These are phyloP conservation scores for Diadegma fenestrale DNA, from an alignment of 2,888 invertebrate genomes.

Conservation along the genomic window DNA sequence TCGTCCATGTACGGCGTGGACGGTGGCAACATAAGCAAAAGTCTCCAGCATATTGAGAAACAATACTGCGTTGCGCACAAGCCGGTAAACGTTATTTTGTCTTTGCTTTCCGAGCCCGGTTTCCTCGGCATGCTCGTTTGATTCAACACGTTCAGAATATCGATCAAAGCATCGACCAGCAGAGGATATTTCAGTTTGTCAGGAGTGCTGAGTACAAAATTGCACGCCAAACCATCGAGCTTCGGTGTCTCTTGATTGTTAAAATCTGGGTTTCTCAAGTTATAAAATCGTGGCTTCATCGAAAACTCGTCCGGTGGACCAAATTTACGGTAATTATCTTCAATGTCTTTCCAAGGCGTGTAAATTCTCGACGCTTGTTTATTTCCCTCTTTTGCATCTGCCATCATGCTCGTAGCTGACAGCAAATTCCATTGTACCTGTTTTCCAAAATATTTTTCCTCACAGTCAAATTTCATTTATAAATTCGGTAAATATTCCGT, in stretches of 20 bases:
- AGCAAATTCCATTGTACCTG: conserved; percentile 93
- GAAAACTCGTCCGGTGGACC: conserved; percentile 88
- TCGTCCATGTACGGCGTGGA: conserved; percentile 95
- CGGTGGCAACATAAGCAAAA: conserved; percentile 94
- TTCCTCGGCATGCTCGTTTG: conserved; percentile 85
- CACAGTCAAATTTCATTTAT: not conserved
- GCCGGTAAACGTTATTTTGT: conserved; percentile 86
- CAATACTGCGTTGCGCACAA: conserved; percentile 96
- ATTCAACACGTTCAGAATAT: conserved; percentile 93
- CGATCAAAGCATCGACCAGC: conserved; percentile 93
- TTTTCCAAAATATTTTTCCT: conserved; percentile 26
- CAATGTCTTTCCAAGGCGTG: conserved; percentile 91
- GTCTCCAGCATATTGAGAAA: conserved; percentile 93
- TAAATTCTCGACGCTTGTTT: conserved; percentile 87
- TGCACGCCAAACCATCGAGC: conserved; percentile 96
- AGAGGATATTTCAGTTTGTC: conserved; percentile 96
- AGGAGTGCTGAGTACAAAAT: conserved; percentile 96
- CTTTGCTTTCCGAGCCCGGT: conserved; percentile 77
- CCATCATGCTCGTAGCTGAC: conserved; percentile 88
- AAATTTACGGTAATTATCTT: conserved; percentile 90
- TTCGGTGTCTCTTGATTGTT: conserved; percentile 94
- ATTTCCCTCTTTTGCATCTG: conserved; percentile 86
- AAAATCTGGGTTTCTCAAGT: conserved; percentile 92
- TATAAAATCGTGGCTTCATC: conserved; percentile 96
- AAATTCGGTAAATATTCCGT: no score